Percentiles rank a stretch among this genome's conserved stretches.
phyloP scores from a whole-genome alignment of 2,113 vertebrate genomes.

The Acanthochromis polyacanthus region DNA sequence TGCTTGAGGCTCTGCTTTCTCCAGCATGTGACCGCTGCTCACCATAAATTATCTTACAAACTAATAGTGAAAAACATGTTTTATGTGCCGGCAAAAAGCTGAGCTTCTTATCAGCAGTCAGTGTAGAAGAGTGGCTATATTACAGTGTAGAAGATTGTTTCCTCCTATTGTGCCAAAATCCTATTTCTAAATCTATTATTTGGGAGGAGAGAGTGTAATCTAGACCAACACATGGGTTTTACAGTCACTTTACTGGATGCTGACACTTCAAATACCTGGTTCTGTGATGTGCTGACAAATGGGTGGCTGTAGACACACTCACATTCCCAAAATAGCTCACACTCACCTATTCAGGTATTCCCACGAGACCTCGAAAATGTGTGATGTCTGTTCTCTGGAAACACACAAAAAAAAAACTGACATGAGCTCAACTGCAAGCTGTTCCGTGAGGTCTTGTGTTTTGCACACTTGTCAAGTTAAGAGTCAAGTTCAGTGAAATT shows the following conservation, averaged over 20 bases:
- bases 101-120: background rate
- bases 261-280: constrained; percentile 38
- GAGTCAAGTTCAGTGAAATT: background rate
- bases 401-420: background rate
- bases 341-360: constrained; percentile 45
- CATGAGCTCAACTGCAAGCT: background rate
- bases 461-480: background rate
- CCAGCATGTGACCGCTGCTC: background rate
- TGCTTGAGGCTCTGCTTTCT: background rate
- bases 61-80: background rate
- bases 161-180: constrained; percentile 2
- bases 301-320: constrained; percentile 29
- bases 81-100: background rate
- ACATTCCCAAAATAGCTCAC: constrained; percentile 53
- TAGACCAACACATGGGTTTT: background rate
- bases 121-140: background rate
- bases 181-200: background rate
- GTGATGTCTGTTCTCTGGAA: constrained; percentile 46
- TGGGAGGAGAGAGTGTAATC: background rate
- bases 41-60: background rate
- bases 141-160: background rate
- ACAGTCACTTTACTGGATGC: constrained; percentile 5
- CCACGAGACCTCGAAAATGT: constrained; percentile 26
- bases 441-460: background rate
- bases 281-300: constrained; percentile 33